A percentile compares a stretch with the other conserved stretches of the same genome.
Conservation (phyloP, 2,888 invertebrate species). For the Stictocephala bisonia region DNA sequence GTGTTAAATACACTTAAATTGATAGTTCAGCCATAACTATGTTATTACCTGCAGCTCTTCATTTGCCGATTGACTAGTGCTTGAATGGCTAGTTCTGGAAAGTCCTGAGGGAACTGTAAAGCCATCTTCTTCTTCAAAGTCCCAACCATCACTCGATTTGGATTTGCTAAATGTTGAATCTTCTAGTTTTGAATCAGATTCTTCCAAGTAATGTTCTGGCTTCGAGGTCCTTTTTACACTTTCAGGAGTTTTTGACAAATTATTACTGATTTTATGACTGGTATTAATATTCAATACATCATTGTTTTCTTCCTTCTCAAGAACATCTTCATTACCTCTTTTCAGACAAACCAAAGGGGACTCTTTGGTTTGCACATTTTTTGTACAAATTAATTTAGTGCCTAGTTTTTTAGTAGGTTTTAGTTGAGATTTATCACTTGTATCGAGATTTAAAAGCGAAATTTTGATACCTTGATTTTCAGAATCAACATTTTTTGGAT, state of each 20-base stretch:
- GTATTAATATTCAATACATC: too few relatives aligned
- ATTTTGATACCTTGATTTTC: too few relatives aligned
- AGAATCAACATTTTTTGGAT: too few relatives aligned
- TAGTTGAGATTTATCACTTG: too few relatives aligned
- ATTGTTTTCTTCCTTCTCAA: background rate
- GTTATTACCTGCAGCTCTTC: too few relatives aligned
- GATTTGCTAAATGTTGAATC: slow-evolving; percentile 21
- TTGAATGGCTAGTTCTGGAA: too few relatives aligned
- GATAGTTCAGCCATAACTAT: too few relatives aligned
- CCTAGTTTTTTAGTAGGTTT: background rate
- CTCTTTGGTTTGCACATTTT: background rate
- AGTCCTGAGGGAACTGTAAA: slow-evolving; percentile 48
- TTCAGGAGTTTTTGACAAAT: too few relatives aligned
- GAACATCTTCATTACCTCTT: background rate
- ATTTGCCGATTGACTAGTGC: too few relatives aligned
- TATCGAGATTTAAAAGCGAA: background rate
- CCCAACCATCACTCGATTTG: slow-evolving; percentile 54
- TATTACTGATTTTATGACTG: too few relatives aligned
- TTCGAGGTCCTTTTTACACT: too few relatives aligned
- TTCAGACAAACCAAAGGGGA: background rate
- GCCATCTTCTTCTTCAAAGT: slow-evolving; percentile 66
- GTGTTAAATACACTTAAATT: too few relatives aligned
- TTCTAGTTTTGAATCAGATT: background rate
- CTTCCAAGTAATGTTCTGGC: background rate
- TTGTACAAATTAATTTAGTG: background rate